Evolutionary conservation across 2,888 invertebrate genomes (phyloP).

Genomic region (Drosophila mettleri): DNA sequence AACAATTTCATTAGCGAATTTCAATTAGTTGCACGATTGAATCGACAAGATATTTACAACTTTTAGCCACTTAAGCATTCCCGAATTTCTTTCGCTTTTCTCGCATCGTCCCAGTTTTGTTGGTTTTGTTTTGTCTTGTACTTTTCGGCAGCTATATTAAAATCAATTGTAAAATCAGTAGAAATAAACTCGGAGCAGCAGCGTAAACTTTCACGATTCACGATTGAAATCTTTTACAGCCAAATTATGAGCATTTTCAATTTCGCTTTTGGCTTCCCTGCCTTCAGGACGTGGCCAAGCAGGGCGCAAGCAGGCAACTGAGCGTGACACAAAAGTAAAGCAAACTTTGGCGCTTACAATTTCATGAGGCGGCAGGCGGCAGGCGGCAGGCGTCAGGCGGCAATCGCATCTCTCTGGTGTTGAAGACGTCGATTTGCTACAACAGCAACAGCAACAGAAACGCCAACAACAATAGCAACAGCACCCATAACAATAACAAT

Average conservation of each 20-base stretch:
- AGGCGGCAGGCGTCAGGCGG: too few species aligned
- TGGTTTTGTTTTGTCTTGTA: background rate
- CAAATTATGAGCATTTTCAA: slow-evolving; percentile 83
- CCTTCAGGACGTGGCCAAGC: background rate
- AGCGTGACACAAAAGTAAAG: slow-evolving; percentile 78
- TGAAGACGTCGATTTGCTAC: slow-evolving; percentile 67
- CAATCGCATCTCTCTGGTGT: slow-evolving; percentile 52
- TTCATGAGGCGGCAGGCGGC: slow-evolving; percentile 72
- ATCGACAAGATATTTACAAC: slow-evolving; percentile 76
- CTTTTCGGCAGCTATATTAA: slow-evolving; percentile 52
- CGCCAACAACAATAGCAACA: slow-evolving; percentile 49
- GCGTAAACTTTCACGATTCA: slow-evolving; percentile 78
- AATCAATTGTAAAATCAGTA: slow-evolving; percentile 78
- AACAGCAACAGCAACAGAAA: slow-evolving; percentile 28
- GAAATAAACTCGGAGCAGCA: slow-evolving; percentile 69
- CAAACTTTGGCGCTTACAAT: slow-evolving; percentile 77
- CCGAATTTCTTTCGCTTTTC: slow-evolving; percentile 8
- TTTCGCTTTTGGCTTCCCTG: slow-evolving; percentile 52
- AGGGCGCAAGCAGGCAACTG: slow-evolving; percentile 55
- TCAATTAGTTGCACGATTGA: slow-evolving; percentile 79
- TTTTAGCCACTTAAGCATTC: slow-evolving; percentile 42
- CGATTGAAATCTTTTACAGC: slow-evolving; percentile 82
- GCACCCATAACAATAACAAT: slow-evolving; percentile 79
- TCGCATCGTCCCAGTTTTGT: background rate
- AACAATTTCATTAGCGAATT: slow-evolving; percentile 76